Evolutionary conservation across 2,113 vertebrate species (phyloP).

Genomic region (Sprattus sprattus): DNA sequence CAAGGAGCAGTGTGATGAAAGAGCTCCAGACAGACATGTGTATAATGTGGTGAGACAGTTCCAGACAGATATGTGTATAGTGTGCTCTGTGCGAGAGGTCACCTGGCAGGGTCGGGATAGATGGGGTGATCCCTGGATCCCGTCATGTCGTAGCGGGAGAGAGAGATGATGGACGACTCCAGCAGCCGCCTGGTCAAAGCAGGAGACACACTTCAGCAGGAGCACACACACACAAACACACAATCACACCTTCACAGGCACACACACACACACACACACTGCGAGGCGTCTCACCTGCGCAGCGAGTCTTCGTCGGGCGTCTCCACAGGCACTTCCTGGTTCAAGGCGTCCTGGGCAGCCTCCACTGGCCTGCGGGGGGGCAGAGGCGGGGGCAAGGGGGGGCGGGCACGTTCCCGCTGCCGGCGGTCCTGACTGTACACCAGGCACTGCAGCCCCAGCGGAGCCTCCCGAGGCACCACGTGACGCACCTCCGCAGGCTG

Average conservation of each 20-base stretch:
- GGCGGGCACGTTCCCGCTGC: slow-evolving; percentile 94
- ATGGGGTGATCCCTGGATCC: slow-evolving; percentile 97
- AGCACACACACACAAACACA: not conserved
- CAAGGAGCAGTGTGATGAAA: no score
- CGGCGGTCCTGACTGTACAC: slow-evolving; percentile 97
- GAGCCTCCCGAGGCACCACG: slow-evolving; percentile 75
- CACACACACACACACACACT: no score
- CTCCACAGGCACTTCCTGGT: slow-evolving; percentile 96
- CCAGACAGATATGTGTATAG: no score
- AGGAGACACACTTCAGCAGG: slow-evolving; percentile 45
- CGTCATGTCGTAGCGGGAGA: slow-evolving; percentile 94
- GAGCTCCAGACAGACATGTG: no score
- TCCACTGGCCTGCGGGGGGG: slow-evolving; percentile 78
- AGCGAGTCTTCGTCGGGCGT: slow-evolving; percentile 95
- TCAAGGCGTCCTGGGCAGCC: slow-evolving; percentile 93
- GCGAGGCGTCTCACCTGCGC: slow-evolving; percentile 76
- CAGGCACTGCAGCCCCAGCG: slow-evolving; percentile 80
- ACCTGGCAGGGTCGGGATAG: slow-evolving; percentile 98
- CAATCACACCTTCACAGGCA: no score
- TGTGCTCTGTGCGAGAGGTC: slow-evolving; percentile 15
- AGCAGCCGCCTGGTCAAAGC: slow-evolving; percentile 83
- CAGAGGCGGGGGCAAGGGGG: slow-evolving; percentile 79
- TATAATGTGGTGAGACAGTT: no score
- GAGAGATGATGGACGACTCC: slow-evolving; percentile 93
- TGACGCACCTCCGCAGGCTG: slow-evolving; percentile 75